phyloP scores from a whole-genome alignment of 2,113 vertebrate species.

The Peucedramus taeniatus region DNA sequence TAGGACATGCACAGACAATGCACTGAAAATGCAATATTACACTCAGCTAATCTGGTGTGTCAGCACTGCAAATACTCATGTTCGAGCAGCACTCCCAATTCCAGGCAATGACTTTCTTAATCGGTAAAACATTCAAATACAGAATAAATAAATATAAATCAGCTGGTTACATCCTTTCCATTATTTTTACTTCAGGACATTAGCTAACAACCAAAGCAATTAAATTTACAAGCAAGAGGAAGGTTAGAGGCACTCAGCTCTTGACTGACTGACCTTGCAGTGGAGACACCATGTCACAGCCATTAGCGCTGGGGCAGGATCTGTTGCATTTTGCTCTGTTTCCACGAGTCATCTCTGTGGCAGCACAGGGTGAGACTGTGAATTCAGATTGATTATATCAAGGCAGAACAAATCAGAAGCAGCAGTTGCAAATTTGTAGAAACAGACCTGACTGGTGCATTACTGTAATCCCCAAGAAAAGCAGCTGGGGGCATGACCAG shows the following conservation, averaged over 20 bases:
- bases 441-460: not conserved
- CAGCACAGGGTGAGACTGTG: not conserved
- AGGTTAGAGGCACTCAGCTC: not conserved
- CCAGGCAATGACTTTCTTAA: slow-evolving; percentile 19
- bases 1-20: slow-evolving; percentile 38
- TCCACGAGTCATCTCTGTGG: not conserved
- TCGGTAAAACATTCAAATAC: slow-evolving; percentile 25
- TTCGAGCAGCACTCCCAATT: slow-evolving; percentile 20
- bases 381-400: not conserved
- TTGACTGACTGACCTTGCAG: not conserved
- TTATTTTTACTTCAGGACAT: not conserved
- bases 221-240: not conserved
- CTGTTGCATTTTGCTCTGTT: not conserved
- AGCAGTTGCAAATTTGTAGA: not conserved
- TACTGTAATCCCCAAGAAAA: not conserved
- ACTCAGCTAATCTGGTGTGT: slow-evolving; percentile 15
- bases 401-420: not conserved
- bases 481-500: not conserved
- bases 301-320: not conserved
- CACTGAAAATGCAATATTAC: slow-evolving; percentile 33
- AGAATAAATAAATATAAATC: slow-evolving; percentile 39
- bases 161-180: not conserved
- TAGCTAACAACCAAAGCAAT: slow-evolving; percentile 9
- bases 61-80: not conserved
- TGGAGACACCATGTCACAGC: not conserved